Percentiles rank a stretch among this genome's conserved stretches.
Conservation (phyloP, 2,888 invertebrate genomes). For the Habroteleia sp. region DNA sequence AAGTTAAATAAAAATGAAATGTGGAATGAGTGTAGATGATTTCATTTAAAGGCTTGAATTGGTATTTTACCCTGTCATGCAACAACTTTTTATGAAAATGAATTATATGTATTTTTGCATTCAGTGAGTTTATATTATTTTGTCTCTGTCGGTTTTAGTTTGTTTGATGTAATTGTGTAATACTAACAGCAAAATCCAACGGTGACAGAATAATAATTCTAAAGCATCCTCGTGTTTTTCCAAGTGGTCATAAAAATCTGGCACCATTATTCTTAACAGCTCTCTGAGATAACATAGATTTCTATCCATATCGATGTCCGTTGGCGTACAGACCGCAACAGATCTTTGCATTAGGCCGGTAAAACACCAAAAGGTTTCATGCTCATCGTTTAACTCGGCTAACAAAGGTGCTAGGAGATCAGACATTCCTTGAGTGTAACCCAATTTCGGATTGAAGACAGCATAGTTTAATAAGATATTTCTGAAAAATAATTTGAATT, state of each 20-base stretch:
- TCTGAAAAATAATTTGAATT: too few relatives aligned
- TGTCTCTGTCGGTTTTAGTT: too few relatives aligned
- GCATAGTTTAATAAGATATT: slow-evolving; percentile 97
- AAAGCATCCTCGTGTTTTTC: slow-evolving; percentile 92
- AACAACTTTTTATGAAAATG: too few relatives aligned
- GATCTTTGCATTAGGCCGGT: slow-evolving; percentile 97
- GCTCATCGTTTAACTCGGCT: slow-evolving; percentile 96
- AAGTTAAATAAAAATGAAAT: too few relatives aligned
- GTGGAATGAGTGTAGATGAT: too few relatives aligned
- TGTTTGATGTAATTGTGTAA: slow-evolving; percentile 14
- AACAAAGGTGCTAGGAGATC: slow-evolving; percentile 96
- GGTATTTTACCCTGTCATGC: too few relatives aligned
- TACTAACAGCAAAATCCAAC: slow-evolving; percentile 94
- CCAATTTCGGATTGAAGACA: slow-evolving; percentile 91
- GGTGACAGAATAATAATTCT: slow-evolving; percentile 95
- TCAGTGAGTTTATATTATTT: too few relatives aligned
- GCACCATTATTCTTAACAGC: slow-evolving; percentile 92
- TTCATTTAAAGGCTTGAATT: too few relatives aligned
- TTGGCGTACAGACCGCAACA: slow-evolving; percentile 96
- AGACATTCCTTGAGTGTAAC: slow-evolving; percentile 98
- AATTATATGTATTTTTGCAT: too few relatives aligned
- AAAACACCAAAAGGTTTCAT: slow-evolving; percentile 99
- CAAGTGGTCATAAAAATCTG: slow-evolving; percentile 93
- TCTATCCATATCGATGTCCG: slow-evolving; percentile 96
- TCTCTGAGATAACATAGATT: slow-evolving; percentile 94